A percentile compares a stretch with the other conserved stretches of the same genome.
Evolutionary conservation across 64 coral and sea anemone genomes (phyloP).

Genomic region (Actinia equina): DNA sequence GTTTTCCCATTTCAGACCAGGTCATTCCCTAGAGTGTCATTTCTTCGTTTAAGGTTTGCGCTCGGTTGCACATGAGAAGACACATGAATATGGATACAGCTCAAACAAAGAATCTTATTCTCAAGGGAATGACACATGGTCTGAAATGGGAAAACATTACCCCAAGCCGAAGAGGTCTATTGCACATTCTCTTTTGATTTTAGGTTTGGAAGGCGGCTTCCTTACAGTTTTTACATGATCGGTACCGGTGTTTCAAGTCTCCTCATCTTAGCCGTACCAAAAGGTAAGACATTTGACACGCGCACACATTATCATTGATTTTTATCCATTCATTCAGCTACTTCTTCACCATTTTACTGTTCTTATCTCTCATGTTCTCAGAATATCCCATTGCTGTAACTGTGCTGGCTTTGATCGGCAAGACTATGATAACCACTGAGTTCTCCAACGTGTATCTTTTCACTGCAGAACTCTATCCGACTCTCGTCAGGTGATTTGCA

Average conservation of each 20-base stretch:
- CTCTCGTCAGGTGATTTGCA: constrained; percentile 19
- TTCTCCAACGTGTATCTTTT: constrained; percentile 50
- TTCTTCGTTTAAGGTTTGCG: no score
- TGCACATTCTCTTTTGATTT: background rate
- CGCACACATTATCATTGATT: no score
- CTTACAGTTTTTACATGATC: constrained; percentile 26
- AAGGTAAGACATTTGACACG: background rate
- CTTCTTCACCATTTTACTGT: background rate
- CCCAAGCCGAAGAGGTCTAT: no score
- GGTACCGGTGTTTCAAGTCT: constrained; percentile 7
- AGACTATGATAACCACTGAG: constrained; percentile 19
- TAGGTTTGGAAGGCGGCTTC: constrained; percentile 38
- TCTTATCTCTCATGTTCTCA: background rate
- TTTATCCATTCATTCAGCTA: background rate
- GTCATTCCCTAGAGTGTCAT: no score
- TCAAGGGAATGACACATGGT: no score
- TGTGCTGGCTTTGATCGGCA: constrained; percentile 37
- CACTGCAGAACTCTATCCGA: constrained; percentile 49
- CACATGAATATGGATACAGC: no score
- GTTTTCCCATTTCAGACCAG: no score
- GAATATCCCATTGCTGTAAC: constrained; percentile 18
- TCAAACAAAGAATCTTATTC: no score
- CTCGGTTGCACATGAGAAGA: no score
- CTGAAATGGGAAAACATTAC: no score
- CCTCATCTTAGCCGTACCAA: constrained; percentile 24